A percentile compares a stretch with the other conserved stretches of the same genome.
phyloP scores from a whole-genome alignment of 1,140 invertebrate species.

The Drosophila sturtevanti region DNA sequence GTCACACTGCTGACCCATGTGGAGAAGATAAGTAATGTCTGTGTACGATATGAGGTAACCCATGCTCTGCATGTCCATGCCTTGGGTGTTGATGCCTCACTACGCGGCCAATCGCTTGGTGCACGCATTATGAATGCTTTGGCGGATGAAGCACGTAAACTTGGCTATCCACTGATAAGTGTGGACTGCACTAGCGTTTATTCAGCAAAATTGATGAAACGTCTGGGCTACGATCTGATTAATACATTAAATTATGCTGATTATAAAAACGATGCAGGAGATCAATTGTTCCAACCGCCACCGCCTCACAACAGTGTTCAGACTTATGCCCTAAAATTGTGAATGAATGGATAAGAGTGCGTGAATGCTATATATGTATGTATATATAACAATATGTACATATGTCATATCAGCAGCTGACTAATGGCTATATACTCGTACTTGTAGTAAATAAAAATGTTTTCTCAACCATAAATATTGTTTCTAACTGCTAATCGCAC shows the following conservation, averaged over 20 bases:
- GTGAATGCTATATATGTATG: too few species aligned
- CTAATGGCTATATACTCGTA: too few species aligned
- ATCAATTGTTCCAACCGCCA: constrained; percentile 51
- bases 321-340: constrained; percentile 50
- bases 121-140: constrained; percentile 39
- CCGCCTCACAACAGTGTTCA: constrained; percentile 57
- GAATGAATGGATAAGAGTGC: neutral
- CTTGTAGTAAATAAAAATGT: too few species aligned
- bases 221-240: constrained; percentile 48
- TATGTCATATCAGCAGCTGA: too few species aligned
- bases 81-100: constrained; percentile 40
- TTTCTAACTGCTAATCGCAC: too few species aligned
- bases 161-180: constrained; percentile 50
- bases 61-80: constrained; percentile 54
- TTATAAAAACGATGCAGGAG: constrained; percentile 46
- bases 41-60: constrained; percentile 31
- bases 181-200: constrained; percentile 67
- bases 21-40: constrained; percentile 48
- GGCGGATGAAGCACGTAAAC: constrained; percentile 11
- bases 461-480: too few species aligned
- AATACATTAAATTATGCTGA: constrained; percentile 41
- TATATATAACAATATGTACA: too few species aligned
- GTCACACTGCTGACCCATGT: constrained; percentile 35
- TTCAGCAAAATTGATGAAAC: constrained; percentile 46
- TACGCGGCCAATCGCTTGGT: constrained; percentile 51